phyloP scores from a whole-genome alignment of 2,113 vertebrate species.

The Callionymus lyra region DNA sequence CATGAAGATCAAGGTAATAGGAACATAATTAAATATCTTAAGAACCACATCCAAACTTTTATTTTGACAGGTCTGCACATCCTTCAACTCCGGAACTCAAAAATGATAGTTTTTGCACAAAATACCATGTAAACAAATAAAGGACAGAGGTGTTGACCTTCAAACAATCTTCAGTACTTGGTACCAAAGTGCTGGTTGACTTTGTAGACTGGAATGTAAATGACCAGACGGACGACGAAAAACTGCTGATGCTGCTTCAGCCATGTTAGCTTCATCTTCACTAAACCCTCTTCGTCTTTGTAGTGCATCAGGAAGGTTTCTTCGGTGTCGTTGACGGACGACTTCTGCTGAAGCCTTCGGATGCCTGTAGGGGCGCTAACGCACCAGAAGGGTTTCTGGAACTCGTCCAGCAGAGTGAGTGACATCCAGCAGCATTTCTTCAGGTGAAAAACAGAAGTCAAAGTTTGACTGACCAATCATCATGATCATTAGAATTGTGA shows the following conservation, averaged over 20 bases:
- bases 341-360: not conserved
- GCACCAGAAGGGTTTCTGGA: constrained; percentile 43
- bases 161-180: constrained; percentile 9
- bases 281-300: constrained; percentile 2
- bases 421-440: constrained; percentile 51
- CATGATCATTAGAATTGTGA: not conserved
- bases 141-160: too few relatives aligned
- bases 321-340: constrained; percentile 14
- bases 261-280: constrained; percentile 40
- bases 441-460: not conserved
- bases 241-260: constrained; percentile 36
- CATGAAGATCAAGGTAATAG: too few relatives aligned
- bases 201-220: constrained; percentile 13
- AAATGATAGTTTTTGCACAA: too few relatives aligned
- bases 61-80: too few relatives aligned
- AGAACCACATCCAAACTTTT: too few relatives aligned
- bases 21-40: too few relatives aligned
- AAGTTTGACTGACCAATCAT: not conserved
- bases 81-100: too few relatives aligned
- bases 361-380: constrained; percentile 21
- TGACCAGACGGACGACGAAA: constrained; percentile 26
- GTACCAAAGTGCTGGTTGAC: constrained; percentile 20
- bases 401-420: constrained; percentile 39
- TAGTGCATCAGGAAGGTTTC: constrained; percentile 26
- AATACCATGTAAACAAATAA: too few relatives aligned